Evolutionary conservation across 2,888 invertebrate genomes (phyloP), one percentile per base, ranked within the genome.

Genomic region (Athripsodes cinereus): DNA sequence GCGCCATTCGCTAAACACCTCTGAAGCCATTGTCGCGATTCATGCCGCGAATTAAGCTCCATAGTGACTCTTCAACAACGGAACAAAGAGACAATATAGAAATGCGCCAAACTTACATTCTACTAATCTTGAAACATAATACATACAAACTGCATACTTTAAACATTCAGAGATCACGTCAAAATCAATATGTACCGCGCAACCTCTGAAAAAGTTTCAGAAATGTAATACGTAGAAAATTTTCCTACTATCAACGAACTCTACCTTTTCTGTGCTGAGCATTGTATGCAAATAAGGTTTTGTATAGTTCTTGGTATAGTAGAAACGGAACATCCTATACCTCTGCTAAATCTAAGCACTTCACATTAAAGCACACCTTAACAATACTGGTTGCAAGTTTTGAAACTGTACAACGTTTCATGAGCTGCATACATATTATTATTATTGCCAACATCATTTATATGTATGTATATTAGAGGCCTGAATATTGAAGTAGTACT

Each of bases 101-200:
- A 59, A 56, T 59, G 56, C 60, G 53, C 53, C 53, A 51, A 60
- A 60, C 60, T 60, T 57, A 53, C 60, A 51, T 53, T 35, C 49
- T 53, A 53, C 60, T 56, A 56, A 58, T 61, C 58, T 57, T 58
- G 18, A n/a, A 19, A 20, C 47, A 19, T 47, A 47, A 21, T 20
- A 40, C 26, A 26, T 26, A 26, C 26, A 46, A 6, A n/a, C 52
- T 22, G 22, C 18, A 13, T 40, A 40, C 40, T 13, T 40, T 13
- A 40, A 40, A n/a, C 13, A 13, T n/a, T 26, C 26, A 26, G 26
- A 26, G 26, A 26, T 26, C 44, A 44, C 18, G 18, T 48, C 48
- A 20, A 48, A 48, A 21, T 48, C 48, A 48, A 48, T 48, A 16
- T 16, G 20, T 16, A 3, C 48, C 2, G 20, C 48, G 13, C 18